Evolutionary conservation across 1,140 invertebrate genomes (phyloP).

Genomic region (Atta colombica): DNA sequence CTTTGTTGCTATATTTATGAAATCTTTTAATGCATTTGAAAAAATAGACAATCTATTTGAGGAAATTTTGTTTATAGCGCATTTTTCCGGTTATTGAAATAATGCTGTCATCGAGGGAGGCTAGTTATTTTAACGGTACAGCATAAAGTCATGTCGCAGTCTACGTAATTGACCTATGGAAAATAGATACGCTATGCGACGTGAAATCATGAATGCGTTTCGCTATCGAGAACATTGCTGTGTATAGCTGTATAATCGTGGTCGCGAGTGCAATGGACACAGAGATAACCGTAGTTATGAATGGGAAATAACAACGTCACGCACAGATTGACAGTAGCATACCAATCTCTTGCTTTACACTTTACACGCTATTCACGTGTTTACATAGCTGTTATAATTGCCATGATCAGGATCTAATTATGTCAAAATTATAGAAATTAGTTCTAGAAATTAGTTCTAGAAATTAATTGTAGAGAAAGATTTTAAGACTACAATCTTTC

Average conservation of each 20-base stretch:
- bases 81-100: constrained; percentile 7
- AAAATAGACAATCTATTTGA: neutral
- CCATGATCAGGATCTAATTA: neutral
- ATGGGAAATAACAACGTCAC: constrained; percentile 33
- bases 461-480: neutral
- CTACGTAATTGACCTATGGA: constrained; percentile 21
- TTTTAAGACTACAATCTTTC: neutral
- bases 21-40: neutral
- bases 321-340: neutral
- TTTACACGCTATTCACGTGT: constrained; percentile 3
- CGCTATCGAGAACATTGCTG: constrained; percentile 35
- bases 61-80: neutral
- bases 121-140: constrained; percentile 20
- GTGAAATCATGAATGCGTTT: constrained; percentile 17
- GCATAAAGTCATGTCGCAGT: neutral
- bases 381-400: constrained; percentile 18
- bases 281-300: constrained; percentile 36
- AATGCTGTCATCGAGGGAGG: constrained; percentile 11
- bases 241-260: constrained; percentile 10
- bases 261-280: constrained; percentile 23
- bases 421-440: neutral
- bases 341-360: constrained; percentile 21
- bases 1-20: neutral
- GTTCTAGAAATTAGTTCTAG: too few relatives aligned
- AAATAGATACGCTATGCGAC: constrained; percentile 25